phyloP scores from a whole-genome alignment of 2,113 vertebrate genomes.

The Gulo gulo region DNA sequence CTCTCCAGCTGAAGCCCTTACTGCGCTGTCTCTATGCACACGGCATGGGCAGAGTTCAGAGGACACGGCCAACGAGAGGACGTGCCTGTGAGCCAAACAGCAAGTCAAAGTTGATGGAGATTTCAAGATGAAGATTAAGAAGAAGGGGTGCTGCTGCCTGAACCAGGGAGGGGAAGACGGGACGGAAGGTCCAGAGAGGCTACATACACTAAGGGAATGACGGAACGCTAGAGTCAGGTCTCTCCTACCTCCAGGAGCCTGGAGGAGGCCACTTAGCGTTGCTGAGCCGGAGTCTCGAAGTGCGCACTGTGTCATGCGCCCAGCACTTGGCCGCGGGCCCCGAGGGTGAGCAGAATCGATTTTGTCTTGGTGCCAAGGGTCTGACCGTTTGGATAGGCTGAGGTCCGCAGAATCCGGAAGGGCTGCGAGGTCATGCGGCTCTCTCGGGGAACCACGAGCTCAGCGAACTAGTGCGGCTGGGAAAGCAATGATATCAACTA shows the following conservation, averaged over 20 bases:
- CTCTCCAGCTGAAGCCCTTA: not conserved
- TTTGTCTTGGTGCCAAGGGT: not conserved
- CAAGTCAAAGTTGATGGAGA: not conserved
- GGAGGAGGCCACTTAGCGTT: not conserved
- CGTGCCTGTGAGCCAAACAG: not conserved
- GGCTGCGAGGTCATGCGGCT: accelerated
- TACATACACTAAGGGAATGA: not conserved
- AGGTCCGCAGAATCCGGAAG: not conserved
- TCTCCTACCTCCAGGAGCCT: not conserved
- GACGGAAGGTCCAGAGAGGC: not conserved
- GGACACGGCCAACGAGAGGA: not conserved
- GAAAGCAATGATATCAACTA: not conserved
- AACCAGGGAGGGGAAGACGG: not conserved
- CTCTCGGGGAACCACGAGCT: not conserved
- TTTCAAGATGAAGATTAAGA: not conserved
- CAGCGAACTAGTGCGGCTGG: not conserved
- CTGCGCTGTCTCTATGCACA: not conserved
- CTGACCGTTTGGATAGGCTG: not conserved
- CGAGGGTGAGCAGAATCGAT: not conserved
- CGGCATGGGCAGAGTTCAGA: not conserved
- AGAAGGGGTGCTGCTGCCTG: not conserved
- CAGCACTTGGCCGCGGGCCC: not conserved
- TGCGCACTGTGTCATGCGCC: not conserved
- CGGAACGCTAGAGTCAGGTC: not conserved
- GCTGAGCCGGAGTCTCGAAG: not conserved